phyloP scores from a whole-genome alignment of 2,113 vertebrate genomes.

The Spea bombifrons region DNA sequence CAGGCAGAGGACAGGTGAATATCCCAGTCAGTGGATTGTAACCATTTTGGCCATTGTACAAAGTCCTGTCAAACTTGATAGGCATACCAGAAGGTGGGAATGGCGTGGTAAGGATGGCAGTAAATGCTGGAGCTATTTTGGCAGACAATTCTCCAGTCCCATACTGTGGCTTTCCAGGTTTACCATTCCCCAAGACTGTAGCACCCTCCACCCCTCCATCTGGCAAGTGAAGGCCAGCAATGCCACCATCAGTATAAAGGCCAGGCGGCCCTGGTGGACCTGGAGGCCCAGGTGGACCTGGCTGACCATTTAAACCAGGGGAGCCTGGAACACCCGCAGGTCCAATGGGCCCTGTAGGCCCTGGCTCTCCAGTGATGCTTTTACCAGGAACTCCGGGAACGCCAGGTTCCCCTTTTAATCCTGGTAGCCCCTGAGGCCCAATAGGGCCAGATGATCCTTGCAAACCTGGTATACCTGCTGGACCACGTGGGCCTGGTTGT shows the following conservation, averaged over 20 bases:
- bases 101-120: slow-evolving; percentile 89
- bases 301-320: slow-evolving; percentile 77
- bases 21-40: slow-evolving; percentile 90
- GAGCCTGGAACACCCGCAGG: slow-evolving; percentile 82
- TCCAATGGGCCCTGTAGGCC: slow-evolving; percentile 80
- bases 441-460: slow-evolving; percentile 91
- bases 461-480: slow-evolving; percentile 89
- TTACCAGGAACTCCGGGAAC: slow-evolving; percentile 79
- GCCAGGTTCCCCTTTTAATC: slow-evolving; percentile 84
- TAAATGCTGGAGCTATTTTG: slow-evolving; percentile 84
- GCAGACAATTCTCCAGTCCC: slow-evolving; percentile 81
- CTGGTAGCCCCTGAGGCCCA: slow-evolving; percentile 87
- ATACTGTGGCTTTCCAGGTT: slow-evolving; percentile 73
- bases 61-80: slow-evolving; percentile 93
- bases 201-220: slow-evolving; percentile 79
- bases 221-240: slow-evolving; percentile 76
- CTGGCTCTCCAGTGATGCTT: slow-evolving; percentile 78
- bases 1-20: slow-evolving; percentile 89
- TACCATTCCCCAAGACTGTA: slow-evolving; percentile 75
- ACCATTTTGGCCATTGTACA: slow-evolving; percentile 93
- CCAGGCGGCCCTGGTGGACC: slow-evolving; percentile 71
- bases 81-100: slow-evolving; percentile 94
- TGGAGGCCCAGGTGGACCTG: slow-evolving; percentile 72
- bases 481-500: slow-evolving; percentile 81
- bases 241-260: slow-evolving; percentile 75